Percentiles rank a stretch among this genome's conserved stretches.
These are phyloP conservation scores for Illadopsis cleaveri DNA, from an alignment of 2,113 vertebrate genomes.

Conservation along the genomic window DNA sequence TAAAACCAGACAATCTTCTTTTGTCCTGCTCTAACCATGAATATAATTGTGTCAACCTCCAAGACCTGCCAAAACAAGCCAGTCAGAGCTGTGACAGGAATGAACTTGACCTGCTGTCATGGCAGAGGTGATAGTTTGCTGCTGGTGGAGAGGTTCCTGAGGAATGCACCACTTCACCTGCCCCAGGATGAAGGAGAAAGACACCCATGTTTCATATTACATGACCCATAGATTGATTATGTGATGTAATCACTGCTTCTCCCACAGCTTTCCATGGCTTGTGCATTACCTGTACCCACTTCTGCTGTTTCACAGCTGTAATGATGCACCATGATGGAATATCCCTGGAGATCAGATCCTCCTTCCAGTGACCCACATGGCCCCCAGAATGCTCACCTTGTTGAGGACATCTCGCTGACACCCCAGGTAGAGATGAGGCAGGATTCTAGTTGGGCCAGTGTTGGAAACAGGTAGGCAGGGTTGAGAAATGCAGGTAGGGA, in stretches of 20 bases:
- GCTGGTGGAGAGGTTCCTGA: neutral
- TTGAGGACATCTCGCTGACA: slow-evolving; percentile 95
- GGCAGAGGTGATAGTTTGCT: neutral
- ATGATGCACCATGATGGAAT: rapidly evolving
- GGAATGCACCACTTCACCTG: neutral
- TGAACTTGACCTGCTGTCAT: neutral
- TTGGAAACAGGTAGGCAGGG: slow-evolving; percentile 87
- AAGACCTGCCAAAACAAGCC: neutral
- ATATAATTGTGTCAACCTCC: neutral
- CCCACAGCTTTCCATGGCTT: neutral
- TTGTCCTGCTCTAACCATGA: neutral
- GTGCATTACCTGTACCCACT: neutral
- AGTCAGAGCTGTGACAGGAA: neutral
- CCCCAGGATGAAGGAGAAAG: neutral
- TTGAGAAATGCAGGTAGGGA: slow-evolving; percentile 90
- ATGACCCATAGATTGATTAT: rapidly evolving
- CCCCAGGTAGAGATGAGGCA: slow-evolving; percentile 94
- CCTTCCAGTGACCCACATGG: neutral
- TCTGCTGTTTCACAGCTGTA: neutral
- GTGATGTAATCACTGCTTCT: neutral
- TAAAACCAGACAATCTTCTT: neutral
- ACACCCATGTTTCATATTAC: neutral
- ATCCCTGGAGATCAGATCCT: neutral
- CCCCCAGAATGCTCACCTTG: slow-evolving; percentile 78
- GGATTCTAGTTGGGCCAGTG: slow-evolving; percentile 90